Base-by-base conservation (phyloP, 2,888 invertebrate genomes). In the Opisthograptis luteolata region DNA sequence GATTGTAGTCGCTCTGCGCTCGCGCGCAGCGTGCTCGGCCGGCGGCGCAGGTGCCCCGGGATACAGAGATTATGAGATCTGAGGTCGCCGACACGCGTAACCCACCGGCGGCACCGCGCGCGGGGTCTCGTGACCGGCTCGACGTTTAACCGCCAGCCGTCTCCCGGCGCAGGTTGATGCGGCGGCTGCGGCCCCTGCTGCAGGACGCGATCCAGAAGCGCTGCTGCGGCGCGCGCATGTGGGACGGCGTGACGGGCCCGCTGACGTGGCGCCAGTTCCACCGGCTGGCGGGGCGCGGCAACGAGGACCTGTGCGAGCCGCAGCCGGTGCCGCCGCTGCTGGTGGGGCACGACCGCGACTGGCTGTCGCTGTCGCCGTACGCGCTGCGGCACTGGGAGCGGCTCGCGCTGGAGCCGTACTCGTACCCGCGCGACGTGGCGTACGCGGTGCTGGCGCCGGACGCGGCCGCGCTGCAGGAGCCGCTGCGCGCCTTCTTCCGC, bases 231-330 rank as follows among this genome's bases (percentile, higher is more conserved):
- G 94, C 94, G 31, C 93, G 97, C 62, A 93, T 97, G 87, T 98
- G 98, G 96, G 98, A 99, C 82, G 97, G 98, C 42, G 97, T 99
- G 28, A 95, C 97, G 59, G 99, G 99, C 0, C 99, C 99, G 19
- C 93, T 99, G 8, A 99, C 99, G 1, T 99, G 99, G 99, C 93
- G 98, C 42, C 98, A 99, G 82, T 99, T 99, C 88, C 99, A 98
- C 92, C 94, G 97, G 51, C 92, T 99, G 53, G 98, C 98, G 27
- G 98, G 98, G 5, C 92, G 98, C 76, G 98, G 97, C 44, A 97
- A 97, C 45, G 97, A 97, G 78, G 98, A 98, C 79, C 95, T 97
- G 58, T 98, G 98, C 87, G 98, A 98, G 79, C 98, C 99, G 22
- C 99, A 99, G 84, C 98, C 99, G 0, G 97, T 99, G 69, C 99